Evolutionary conservation across 2,113 vertebrate genomes (phyloP).

Genomic region (Oceanodroma tethys): DNA sequence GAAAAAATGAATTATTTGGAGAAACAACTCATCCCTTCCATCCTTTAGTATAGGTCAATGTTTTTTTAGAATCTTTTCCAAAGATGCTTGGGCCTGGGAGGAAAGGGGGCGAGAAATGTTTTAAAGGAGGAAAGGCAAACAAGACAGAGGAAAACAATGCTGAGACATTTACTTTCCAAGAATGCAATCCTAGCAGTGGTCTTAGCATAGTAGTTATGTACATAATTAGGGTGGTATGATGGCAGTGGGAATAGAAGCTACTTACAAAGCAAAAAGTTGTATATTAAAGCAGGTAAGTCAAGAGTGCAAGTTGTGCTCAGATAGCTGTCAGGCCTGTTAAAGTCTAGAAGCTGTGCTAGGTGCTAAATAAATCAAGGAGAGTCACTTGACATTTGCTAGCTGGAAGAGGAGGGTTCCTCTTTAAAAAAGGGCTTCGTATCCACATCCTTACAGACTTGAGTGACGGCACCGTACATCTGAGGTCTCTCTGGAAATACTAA

Average conservation of each 20-base stretch:
- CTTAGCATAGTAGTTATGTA: not conserved
- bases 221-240: not conserved
- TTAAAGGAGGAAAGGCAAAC: not conserved
- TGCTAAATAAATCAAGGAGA: constrained; percentile 19
- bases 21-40: not conserved
- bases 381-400: constrained; percentile 48
- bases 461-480: not conserved
- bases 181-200: not conserved
- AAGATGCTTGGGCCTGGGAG: not conserved
- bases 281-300: not conserved
- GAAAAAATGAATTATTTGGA: not conserved
- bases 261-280: not conserved
- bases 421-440: constrained; percentile 10
- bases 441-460: not conserved
- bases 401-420: constrained; percentile 38
- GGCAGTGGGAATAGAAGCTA: not conserved
- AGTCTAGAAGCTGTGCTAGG: not conserved
- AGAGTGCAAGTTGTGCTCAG: not conserved
- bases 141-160: not conserved
- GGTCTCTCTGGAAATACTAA: constrained; percentile 50
- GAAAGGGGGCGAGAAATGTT: not conserved
- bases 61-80: not conserved
- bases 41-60: not conserved
- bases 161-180: constrained; percentile 9
- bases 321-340: constrained; percentile 3